A percentile compares a stretch with the other conserved stretches of the same genome.
These are phyloP conservation scores for Dendrocincla fuliginosa DNA, from an alignment of 2,797 vertebrate species.

Conservation along the genomic window DNA sequence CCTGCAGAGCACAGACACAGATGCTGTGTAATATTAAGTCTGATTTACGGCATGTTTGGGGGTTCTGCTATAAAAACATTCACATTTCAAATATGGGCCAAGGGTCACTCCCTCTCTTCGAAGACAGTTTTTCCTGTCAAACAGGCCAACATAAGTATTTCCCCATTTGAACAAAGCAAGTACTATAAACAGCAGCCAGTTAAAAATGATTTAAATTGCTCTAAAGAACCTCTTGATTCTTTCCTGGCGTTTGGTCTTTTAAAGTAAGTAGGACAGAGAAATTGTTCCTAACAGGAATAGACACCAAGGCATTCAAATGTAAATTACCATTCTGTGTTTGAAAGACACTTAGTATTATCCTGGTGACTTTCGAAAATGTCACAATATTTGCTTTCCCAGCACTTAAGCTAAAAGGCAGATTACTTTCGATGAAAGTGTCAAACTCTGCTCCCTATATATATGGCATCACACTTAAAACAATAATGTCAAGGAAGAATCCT, in stretches of 20 bases:
- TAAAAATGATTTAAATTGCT: conserved; percentile 58
- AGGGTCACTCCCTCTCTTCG: neutral
- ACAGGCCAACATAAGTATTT: neutral
- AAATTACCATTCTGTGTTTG: conserved; percentile 68
- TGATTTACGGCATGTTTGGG: neutral
- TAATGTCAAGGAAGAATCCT: conserved; percentile 15
- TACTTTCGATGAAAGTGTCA: conserved; percentile 50
- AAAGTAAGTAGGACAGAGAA: conserved; percentile 68
- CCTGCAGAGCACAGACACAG: neutral
- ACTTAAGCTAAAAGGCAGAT: conserved; percentile 64
- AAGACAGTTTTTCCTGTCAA: neutral
- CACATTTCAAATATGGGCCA: rapidly evolving
- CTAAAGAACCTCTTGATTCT: conserved; percentile 53
- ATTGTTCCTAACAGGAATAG: conserved; percentile 60
- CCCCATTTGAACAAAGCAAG: neutral
- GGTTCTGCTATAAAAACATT: neutral
- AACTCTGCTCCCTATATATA: conserved; percentile 27
- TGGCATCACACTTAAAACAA: conserved; percentile 47
- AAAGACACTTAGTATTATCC: conserved; percentile 70
- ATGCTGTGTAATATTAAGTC: neutral
- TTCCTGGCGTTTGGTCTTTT: conserved; percentile 45
- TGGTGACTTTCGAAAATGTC: conserved; percentile 70
- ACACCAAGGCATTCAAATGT: conserved; percentile 69
- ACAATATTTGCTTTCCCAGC: conserved; percentile 71
- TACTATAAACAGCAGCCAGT: conserved; percentile 1